Evolutionary conservation across 2,797 vertebrate genomes (phyloP).

Genomic region (Cynopterus sphinx): DNA sequence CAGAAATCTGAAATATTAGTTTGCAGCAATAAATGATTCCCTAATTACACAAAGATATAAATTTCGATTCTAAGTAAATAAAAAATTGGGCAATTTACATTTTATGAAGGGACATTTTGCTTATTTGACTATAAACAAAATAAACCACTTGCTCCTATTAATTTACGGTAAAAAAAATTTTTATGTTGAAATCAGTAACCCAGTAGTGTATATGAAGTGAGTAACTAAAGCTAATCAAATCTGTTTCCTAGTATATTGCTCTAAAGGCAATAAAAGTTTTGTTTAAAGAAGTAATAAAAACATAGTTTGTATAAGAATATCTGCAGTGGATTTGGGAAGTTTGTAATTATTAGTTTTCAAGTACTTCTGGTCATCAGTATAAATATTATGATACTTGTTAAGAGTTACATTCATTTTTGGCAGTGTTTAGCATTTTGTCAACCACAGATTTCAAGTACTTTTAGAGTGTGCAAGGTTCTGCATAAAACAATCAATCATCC

Average conservation of each 20-base stretch:
- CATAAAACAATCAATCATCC: constrained; percentile 81
- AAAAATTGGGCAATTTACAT: not conserved
- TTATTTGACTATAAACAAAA: constrained; percentile 12
- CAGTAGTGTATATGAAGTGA: not conserved
- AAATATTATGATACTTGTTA: constrained; percentile 76
- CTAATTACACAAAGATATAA: not conserved
- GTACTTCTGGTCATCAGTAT: constrained; percentile 62
- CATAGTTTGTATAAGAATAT: not conserved
- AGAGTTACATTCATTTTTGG: constrained; percentile 77
- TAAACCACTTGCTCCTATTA: not conserved
- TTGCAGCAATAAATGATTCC: not conserved
- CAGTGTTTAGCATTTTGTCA: constrained; percentile 75
- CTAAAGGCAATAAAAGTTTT: constrained; percentile 2
- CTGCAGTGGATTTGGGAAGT: constrained; percentile 35
- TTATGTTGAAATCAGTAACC: not conserved
- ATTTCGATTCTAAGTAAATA: constrained; percentile 47
- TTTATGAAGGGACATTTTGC: not conserved
- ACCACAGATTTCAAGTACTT: constrained; percentile 76
- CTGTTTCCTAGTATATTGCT: not conserved
- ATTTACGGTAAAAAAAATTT: not conserved
- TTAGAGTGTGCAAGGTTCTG: constrained; percentile 68
- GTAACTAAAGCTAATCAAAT: not conserved
- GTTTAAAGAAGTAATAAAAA: constrained; percentile 53
- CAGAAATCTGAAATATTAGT: not conserved
- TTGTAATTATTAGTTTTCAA: constrained; percentile 31